Base-by-base conservation (phyloP, 2,888 invertebrate species). In the Hydraecia micacea region DNA sequence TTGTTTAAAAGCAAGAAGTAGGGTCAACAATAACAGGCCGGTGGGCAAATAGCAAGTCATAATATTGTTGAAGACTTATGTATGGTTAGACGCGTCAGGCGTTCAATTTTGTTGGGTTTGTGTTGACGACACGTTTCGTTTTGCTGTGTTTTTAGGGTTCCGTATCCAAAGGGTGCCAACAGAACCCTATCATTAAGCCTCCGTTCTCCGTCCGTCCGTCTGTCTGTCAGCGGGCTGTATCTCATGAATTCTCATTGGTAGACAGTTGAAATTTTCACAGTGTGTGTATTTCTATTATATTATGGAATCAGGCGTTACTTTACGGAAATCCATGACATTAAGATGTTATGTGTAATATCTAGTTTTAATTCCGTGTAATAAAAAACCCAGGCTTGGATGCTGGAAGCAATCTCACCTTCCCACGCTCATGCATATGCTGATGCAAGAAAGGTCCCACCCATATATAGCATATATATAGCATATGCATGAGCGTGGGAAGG, bases 21-120 rank as follows among this genome's bases (percentile, higher is more conserved):
- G 93, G 93, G 93, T 93, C 93, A 94, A 93, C 92, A 94, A 92
- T 93, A 93, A 93, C 88, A 93, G 87, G 89, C 87, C 84, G 83
- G 89, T 82, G 90, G 91, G 91, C 94, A 94, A 96, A 97, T 91
- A 95, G 96, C 96, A 96, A 97, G 96, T 97, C 96, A 97, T 94
- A 92, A 97, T 94, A 92, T 90, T 80, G 66, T 75, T 82, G 89
- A 87, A 94, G 95, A 94, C 72, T 60, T 86, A 71, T 21, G 65
- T 65, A 86, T 3, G 6, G 55, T 28, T 88, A 93, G 94, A 95
- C 42, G 55, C 55, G 89, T 71, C 90, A 90, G 79, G 82, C 84
- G 83, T 32, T 76, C 18, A 0, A 11, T 36, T 62, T 55, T 65
- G 6, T 28, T 11, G 25, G 3, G 65, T 36, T 5, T 28, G 18